phyloP scores from a whole-genome alignment of 2,113 vertebrate species.

The Chloropsis hardwickii region DNA sequence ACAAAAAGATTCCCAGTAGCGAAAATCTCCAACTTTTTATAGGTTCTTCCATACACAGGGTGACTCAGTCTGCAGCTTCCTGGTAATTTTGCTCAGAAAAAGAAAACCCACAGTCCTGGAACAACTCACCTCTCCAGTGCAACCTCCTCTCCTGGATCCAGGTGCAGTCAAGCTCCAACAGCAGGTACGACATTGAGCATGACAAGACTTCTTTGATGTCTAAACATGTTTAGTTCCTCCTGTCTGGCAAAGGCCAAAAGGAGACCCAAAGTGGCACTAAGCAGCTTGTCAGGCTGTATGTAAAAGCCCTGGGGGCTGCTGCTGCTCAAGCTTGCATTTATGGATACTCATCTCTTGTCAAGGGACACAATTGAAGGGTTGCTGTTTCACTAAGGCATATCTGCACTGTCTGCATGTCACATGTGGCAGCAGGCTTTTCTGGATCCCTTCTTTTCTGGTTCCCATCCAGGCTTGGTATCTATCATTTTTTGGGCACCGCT shows the following conservation, averaged over 20 bases:
- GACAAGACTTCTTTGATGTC: neutral
- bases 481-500: neutral
- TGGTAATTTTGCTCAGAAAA: neutral
- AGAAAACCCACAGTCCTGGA: neutral
- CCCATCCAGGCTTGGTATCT: neutral
- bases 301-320: neutral
- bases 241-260: neutral
- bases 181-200: fast-evolving
- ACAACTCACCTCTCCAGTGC: neutral
- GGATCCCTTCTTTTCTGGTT: neutral
- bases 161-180: neutral
- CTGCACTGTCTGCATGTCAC: neutral
- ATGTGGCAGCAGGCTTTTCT: neutral
- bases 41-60: neutral
- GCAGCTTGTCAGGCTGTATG: neutral
- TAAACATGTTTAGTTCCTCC: neutral
- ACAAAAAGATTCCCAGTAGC: neutral
- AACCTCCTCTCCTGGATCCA: neutral
- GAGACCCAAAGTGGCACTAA: neutral
- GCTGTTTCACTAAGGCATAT: neutral
- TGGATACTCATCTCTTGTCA: neutral
- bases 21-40: neutral
- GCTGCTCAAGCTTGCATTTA: neutral
- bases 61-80: neutral
- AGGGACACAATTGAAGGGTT: neutral